Conservation (phyloP, 2,888 invertebrate genomes). For the Caenorhabditis parvicauda region DNA sequence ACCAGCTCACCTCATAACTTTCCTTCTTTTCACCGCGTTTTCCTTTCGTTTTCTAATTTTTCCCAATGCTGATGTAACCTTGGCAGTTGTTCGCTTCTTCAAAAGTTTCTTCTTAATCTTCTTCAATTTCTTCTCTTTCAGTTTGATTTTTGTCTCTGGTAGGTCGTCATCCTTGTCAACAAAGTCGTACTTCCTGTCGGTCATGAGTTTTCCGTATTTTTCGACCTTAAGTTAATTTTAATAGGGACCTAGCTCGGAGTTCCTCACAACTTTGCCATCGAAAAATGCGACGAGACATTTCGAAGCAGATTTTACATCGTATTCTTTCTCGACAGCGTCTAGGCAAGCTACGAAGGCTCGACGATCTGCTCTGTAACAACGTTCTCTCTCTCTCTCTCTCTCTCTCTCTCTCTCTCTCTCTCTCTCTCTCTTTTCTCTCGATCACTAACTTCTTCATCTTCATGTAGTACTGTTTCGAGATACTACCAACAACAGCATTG, state of each 20-base stretch:
- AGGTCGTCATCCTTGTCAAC: conserved; percentile 3
- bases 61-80: not conserved
- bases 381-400: too few species aligned
- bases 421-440: too few species aligned
- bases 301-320: conserved; percentile 32
- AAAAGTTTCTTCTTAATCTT: conserved; percentile 3
- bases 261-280: conserved; percentile 26
- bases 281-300: conserved; percentile 35
- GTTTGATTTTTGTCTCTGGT: not conserved
- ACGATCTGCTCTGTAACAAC: conserved; percentile 24
- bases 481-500: conserved; percentile 32
- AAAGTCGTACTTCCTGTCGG: conserved; percentile 7
- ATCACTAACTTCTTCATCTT: conserved; percentile 38
- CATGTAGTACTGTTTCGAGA: conserved; percentile 30
- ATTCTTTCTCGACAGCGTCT: conserved; percentile 28
- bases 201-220: conserved; percentile 4
- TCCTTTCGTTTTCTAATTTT: not conserved
- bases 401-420: not conserved
- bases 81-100: not conserved
- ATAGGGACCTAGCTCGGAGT: not conserved
- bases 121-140: not conserved
- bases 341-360: conserved; percentile 39
- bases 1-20: not conserved
- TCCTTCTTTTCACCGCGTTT: not conserved
- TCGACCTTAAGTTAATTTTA: conserved; percentile 6